Base-by-base conservation (phyloP, 2,888 invertebrate genomes). In the Carabus problematicus region DNA sequence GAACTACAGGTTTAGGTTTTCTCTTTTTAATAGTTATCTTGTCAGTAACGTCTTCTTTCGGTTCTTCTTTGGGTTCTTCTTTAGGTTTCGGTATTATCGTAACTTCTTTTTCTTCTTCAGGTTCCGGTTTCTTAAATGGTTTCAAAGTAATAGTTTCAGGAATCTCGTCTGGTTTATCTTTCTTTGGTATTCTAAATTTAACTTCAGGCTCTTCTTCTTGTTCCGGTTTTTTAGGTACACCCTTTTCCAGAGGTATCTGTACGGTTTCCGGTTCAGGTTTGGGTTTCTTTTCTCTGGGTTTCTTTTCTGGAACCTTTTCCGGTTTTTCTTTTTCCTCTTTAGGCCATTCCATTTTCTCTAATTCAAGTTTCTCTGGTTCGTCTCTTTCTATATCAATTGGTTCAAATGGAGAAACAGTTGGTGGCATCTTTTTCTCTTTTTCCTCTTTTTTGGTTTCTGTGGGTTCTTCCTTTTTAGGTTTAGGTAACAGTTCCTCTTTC, bases 231-330 rank as follows among this genome's bases (percentile, higher is more conserved):
- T 79, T 78, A 0, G 82, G 80, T 72, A 76, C 75, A 60, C 83
- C 82, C 71, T 78, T 79, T 70, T 80, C 75, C 49, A 82, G 59
- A 3, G 79, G 77, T 71, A 80, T 73, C 74, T 81, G 63, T 70
- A 74, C 72, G 1, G 79, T 80, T 75, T 87, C 84, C 59, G 81
- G 83, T 74, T 81, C 80, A 1, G 80, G 80, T 69, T 79, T 77
- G 1, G 76, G 60, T 68, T 82, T 81, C 14, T 78, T 60, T 8
- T 54, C 42, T 39, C 64, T 76, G 62, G 80, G 80, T 64, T 75
- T 74, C 60, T 73, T n/a, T 4, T 77, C 73, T 9, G 79, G 78
- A 16, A 76, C 75, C 64, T 81, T 78, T 45, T 82, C 82, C 1
- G 81, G 73, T 64, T 81, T 80, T 69, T 81, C 79, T 71, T 82